These are phyloP conservation scores for Phasianus colchicus DNA, from an alignment of 2,113 vertebrate species.

Conservation along the genomic window DNA sequence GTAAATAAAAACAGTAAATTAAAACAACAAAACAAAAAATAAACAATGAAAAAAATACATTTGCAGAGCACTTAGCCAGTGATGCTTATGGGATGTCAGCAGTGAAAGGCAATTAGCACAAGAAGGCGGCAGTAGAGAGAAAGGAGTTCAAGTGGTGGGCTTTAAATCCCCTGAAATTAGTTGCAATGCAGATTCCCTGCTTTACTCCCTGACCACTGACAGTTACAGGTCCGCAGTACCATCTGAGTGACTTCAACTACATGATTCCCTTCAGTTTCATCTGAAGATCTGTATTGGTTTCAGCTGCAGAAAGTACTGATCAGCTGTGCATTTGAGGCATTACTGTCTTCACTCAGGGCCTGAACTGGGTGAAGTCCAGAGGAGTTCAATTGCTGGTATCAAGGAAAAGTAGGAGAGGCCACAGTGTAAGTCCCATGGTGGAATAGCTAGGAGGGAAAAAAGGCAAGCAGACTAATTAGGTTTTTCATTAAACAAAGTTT, in stretches of 20 bases:
- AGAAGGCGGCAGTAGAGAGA: background rate
- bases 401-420: background rate
- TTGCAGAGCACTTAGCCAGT: background rate
- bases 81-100: background rate
- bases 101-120: background rate
- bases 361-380: background rate
- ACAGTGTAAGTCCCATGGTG: background rate
- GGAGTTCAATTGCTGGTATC: background rate
- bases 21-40: background rate
- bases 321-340: background rate
- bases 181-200: background rate
- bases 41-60: background rate
- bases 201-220: background rate
- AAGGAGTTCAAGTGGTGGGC: background rate
- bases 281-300: background rate
- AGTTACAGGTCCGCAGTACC: too few species aligned
- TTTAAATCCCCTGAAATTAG: background rate
- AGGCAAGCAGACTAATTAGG: background rate
- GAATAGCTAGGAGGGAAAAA: background rate
- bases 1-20: background rate
- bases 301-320: background rate
- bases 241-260: background rate
- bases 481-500: constrained; percentile 47
- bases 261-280: background rate
- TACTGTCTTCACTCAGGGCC: background rate